phyloP scores from a whole-genome alignment of 2,113 vertebrate genomes.

The Pseudonaja textilis region DNA sequence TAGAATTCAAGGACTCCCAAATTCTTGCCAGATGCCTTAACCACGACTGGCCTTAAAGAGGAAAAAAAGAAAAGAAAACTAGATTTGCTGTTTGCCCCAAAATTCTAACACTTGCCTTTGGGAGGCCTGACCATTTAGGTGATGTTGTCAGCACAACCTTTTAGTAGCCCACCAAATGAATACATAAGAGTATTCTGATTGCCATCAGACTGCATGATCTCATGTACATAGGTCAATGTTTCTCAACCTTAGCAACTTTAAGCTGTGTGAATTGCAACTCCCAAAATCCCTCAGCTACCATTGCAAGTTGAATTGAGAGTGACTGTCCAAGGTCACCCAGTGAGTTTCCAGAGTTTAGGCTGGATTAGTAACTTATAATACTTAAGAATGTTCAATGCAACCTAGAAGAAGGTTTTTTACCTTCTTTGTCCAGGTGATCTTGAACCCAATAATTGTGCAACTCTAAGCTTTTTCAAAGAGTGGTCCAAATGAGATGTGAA shows the following conservation, averaged over 20 bases:
- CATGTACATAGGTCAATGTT: neutral
- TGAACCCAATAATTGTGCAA: neutral
- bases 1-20: neutral
- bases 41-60: neutral
- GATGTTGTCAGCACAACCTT: neutral
- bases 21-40: neutral
- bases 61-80: neutral
- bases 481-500: neutral
- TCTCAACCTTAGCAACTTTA: neutral
- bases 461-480: neutral
- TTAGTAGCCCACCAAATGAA: neutral
- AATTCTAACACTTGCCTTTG: neutral
- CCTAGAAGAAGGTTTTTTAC: neutral
- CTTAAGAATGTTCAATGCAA: neutral
- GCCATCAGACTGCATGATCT: neutral
- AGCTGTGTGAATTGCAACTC: neutral
- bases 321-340: neutral
- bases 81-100: neutral
- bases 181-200: neutral
- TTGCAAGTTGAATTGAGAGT: neutral
- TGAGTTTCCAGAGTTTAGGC: neutral
- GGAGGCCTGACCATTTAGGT: neutral
- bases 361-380: neutral
- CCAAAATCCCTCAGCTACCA: neutral
- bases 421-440: neutral